Percentiles rank a stretch among this genome's conserved stretches.
Conservation (phyloP, 2,888 invertebrate species). For the Cheilosia scutellata region DNA sequence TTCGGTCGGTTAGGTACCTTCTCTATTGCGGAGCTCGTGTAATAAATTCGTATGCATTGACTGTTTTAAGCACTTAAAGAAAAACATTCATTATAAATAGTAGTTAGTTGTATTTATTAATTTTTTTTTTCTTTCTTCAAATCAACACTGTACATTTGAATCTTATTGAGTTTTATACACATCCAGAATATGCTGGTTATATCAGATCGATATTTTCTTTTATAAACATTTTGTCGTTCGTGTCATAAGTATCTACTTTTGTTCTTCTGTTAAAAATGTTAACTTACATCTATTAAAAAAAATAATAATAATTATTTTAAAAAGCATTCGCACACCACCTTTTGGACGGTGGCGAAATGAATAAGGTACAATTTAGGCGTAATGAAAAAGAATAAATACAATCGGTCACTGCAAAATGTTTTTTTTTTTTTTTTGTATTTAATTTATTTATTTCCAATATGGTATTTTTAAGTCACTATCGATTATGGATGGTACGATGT, state of each 20-base stretch:
- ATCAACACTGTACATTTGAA: slow-evolving; percentile 63
- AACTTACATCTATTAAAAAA: slow-evolving; percentile 58
- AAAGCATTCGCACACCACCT: slow-evolving; percentile 35
- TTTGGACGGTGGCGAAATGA: slow-evolving; percentile 12
- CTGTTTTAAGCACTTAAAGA: neutral
- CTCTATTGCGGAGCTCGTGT: too few relatives aligned
- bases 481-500: slow-evolving; percentile 72
- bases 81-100: slow-evolving; percentile 63
- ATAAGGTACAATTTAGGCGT: slow-evolving; percentile 60
- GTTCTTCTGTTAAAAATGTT: slow-evolving; percentile 62
- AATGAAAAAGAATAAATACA: slow-evolving; percentile 26
- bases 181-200: slow-evolving; percentile 64
- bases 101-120: slow-evolving; percentile 65
- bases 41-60: neutral
- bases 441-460: slow-evolving; percentile 27
- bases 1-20: too few relatives aligned
- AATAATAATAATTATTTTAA: slow-evolving; percentile 40
- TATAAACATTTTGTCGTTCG: slow-evolving; percentile 40
- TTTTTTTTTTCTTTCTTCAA: slow-evolving; percentile 29
- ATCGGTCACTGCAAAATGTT: slow-evolving; percentile 21
- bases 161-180: slow-evolving; percentile 64
- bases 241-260: slow-evolving; percentile 66
- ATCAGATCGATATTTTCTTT: slow-evolving; percentile 38
- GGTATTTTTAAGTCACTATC: slow-evolving; percentile 65
- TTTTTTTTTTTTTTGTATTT: neutral